Evolutionary conservation across 2,888 invertebrate genomes (phyloP).

Genomic region (Cheilosia urbana): DNA sequence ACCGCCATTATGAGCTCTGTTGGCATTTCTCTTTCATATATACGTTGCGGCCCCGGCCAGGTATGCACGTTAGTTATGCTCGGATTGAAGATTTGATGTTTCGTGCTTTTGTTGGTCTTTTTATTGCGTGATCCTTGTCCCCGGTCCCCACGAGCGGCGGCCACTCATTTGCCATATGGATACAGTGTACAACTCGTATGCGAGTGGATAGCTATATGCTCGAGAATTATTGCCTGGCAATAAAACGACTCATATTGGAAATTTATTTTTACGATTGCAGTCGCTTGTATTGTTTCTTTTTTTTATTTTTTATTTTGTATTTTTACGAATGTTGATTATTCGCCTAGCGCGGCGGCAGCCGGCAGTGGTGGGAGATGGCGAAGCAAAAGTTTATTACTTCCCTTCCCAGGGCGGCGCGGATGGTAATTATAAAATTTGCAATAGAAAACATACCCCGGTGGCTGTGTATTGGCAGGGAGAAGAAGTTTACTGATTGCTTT

Average conservation of each 20-base stretch:
- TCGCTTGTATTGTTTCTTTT: slow-evolving; percentile 54
- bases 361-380: slow-evolving; percentile 2
- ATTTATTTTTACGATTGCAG: slow-evolving; percentile 78
- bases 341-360: slow-evolving; percentile 2
- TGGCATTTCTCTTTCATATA: slow-evolving; percentile 66
- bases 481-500: slow-evolving; percentile 70
- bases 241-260: slow-evolving; percentile 78
- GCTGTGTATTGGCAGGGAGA: slow-evolving; percentile 25
- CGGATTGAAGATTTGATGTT: slow-evolving; percentile 57
- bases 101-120: slow-evolving; percentile 57
- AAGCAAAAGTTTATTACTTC: slow-evolving; percentile 69
- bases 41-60: slow-evolving; percentile 15
- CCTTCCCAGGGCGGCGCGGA: slow-evolving; percentile 63
- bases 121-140: slow-evolving; percentile 61
- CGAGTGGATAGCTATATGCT: slow-evolving; percentile 17
- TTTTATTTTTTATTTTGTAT: too few relatives aligned
- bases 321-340: slow-evolving; percentile 67
- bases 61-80: slow-evolving; percentile 49
- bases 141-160: slow-evolving; percentile 22
- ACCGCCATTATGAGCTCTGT: slow-evolving; percentile 77
- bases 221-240: slow-evolving; percentile 77
- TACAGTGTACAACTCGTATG: slow-evolving; percentile 28
- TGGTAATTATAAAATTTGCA: slow-evolving; percentile 75
- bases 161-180: slow-evolving; percentile 64
- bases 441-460: slow-evolving; percentile 58